Conservation (phyloP, 2,888 invertebrate genomes). For the Protodeltote pygarga region DNA sequence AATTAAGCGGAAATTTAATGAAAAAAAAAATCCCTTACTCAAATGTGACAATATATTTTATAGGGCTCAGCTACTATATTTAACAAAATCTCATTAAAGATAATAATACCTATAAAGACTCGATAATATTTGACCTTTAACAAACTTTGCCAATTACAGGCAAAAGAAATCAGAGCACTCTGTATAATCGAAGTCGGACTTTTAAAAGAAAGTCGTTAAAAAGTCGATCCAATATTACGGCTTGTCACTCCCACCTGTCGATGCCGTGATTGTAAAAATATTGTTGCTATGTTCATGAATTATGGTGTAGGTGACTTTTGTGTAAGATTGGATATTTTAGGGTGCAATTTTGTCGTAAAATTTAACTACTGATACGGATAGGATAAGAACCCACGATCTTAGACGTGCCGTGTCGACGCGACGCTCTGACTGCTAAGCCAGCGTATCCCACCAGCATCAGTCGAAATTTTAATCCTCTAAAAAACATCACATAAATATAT, state of each 20-base stretch:
- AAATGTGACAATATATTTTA: too few relatives aligned
- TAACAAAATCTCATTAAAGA: conserved; percentile 44
- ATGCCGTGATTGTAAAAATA: conserved; percentile 75
- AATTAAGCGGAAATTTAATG: too few relatives aligned
- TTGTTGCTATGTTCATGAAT: conserved; percentile 38
- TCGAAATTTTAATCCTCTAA: too few relatives aligned
- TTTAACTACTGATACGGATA: too few relatives aligned
- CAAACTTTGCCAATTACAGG: conserved; percentile 46
- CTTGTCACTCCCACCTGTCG: conserved; percentile 75
- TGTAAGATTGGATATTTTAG: not conserved
- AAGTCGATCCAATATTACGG: conserved; percentile 63
- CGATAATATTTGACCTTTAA: conserved; percentile 44
- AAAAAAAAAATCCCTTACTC: too few relatives aligned
- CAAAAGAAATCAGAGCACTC: conserved; percentile 55
- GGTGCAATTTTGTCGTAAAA: not conserved
- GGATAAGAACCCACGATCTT: too few relatives aligned
- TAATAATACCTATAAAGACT: conserved; percentile 23
- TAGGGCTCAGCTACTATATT: too few relatives aligned
- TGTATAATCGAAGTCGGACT: conserved; percentile 61
- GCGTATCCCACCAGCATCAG: too few relatives aligned
- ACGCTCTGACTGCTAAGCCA: too few relatives aligned
- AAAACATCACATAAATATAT: too few relatives aligned
- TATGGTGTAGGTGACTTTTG: conserved; percentile 49
- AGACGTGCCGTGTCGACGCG: too few relatives aligned
- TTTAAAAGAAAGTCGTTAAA: conserved; percentile 64